A percentile compares a stretch with the other conserved stretches of the same genome.
Evolutionary conservation across 1,140 invertebrate genomes (phyloP).

Genomic region (Pogonomyrmex barbatus): DNA sequence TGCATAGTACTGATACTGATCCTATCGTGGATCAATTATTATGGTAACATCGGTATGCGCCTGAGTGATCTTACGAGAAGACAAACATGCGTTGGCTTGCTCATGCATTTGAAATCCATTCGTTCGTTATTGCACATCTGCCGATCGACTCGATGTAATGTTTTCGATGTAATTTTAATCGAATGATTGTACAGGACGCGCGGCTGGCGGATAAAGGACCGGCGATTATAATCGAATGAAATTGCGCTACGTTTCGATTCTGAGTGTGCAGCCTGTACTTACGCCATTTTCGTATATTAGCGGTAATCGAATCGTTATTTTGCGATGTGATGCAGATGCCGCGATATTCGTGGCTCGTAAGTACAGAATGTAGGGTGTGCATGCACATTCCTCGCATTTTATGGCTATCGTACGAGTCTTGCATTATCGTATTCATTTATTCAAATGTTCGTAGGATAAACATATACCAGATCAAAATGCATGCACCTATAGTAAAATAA

Average conservation of each 20-base stretch:
- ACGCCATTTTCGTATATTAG: conserved; percentile 69
- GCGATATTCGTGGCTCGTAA: conserved; percentile 31
- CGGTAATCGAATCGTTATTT: conserved; percentile 48
- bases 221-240: conserved; percentile 58
- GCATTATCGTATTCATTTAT: conserved; percentile 35
- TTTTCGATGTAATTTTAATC: conserved; percentile 74
- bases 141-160: conserved; percentile 51
- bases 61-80: conserved; percentile 40
- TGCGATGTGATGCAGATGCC: conserved; percentile 44
- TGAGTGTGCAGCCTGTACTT: conserved; percentile 52
- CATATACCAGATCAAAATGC: neutral
- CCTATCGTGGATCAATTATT: conserved; percentile 68
- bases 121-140: conserved; percentile 61
- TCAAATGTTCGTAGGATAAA: conserved; percentile 19
- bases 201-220: conserved; percentile 50
- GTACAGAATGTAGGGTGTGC: neutral
- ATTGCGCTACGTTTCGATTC: conserved; percentile 61
- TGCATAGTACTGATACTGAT: conserved; percentile 57
- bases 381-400: conserved; percentile 32
- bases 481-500: neutral
- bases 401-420: conserved; percentile 19
- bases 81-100: conserved; percentile 56
- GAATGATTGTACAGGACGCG: conserved; percentile 67
- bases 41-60: conserved; percentile 28
- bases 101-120: conserved; percentile 69